A percentile compares a stretch with the other conserved stretches of the same genome.
Conservation (phyloP, 2,113 vertebrate genomes). For the Clarias macrocephalus region DNA sequence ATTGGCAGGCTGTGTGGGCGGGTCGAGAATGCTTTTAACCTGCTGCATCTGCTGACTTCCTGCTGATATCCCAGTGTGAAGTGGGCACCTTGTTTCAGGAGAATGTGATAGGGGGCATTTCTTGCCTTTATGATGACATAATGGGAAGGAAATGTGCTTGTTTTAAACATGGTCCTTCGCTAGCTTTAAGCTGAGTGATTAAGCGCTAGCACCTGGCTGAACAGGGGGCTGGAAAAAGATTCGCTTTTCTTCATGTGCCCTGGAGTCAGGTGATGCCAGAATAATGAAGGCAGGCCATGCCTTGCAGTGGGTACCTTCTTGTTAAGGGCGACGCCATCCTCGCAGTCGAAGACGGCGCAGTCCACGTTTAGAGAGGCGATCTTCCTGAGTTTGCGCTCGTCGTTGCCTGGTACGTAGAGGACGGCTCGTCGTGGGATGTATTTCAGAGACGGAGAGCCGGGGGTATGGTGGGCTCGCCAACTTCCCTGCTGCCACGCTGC, state of each 20-base stretch:
- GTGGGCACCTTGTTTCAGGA: constrained; percentile 80
- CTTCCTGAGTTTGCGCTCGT: constrained; percentile 91
- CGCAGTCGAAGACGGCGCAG: constrained; percentile 93
- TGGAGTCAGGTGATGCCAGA: constrained; percentile 37
- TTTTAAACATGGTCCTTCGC: constrained; percentile 73
- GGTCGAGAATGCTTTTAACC: constrained; percentile 78
- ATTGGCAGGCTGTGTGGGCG: constrained; percentile 71
- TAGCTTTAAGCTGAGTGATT: constrained; percentile 71
- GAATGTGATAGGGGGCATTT: constrained; percentile 62
- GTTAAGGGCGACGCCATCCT: constrained; percentile 93
- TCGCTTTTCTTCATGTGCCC: constrained; percentile 24
- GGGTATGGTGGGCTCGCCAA: constrained; percentile 62
- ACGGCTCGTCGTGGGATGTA: constrained; percentile 90
- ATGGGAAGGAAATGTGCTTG: constrained; percentile 71
- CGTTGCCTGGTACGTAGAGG: constrained; percentile 92
- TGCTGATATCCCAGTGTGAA: constrained; percentile 76
- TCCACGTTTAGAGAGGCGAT: constrained; percentile 86
- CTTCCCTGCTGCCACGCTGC: constrained; percentile 46
- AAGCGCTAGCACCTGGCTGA: constrained; percentile 70
- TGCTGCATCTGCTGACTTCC: constrained; percentile 78
- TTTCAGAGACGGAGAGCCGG: constrained; percentile 67
- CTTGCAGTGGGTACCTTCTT: constrained; percentile 80
- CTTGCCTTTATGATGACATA: constrained; percentile 69
- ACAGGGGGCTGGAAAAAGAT: constrained; percentile 41
- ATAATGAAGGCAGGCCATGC: background rate